Evolutionary conservation across 2,888 invertebrate species (phyloP).

Genomic region (Calephelis perditalis): DNA sequence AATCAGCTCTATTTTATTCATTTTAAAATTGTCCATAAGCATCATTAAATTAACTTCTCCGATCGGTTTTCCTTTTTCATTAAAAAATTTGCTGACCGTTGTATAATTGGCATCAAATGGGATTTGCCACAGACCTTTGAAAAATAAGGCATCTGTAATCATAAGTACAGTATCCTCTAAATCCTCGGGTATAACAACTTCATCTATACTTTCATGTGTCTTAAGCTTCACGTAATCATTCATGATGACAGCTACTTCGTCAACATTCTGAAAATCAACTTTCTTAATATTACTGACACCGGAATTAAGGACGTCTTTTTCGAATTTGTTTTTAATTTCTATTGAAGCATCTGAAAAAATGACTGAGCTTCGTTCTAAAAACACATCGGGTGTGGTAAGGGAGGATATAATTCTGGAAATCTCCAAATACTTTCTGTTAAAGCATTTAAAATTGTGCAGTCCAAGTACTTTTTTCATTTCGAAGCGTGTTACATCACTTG

Average conservation of each 20-base stretch:
- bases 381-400: conserved; percentile 31
- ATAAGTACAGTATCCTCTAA: conserved; percentile 41
- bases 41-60: conserved; percentile 60
- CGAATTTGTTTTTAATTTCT: conserved; percentile 39
- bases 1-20: conserved; percentile 36
- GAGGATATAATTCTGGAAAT: conserved; percentile 37
- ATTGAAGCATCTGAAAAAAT: conserved; percentile 46
- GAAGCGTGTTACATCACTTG: conserved; percentile 41
- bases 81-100: conserved; percentile 46
- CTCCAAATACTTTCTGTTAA: conserved; percentile 50
- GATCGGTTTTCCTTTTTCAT: conserved; percentile 39
- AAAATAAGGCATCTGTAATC: conserved; percentile 54
- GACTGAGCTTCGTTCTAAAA: conserved; percentile 47
- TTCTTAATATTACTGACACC: conserved; percentile 42
- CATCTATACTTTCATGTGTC: conserved; percentile 51
- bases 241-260: conserved; percentile 40
- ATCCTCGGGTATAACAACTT: conserved; percentile 47
- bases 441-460: conserved; percentile 48
- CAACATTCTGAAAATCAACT: conserved; percentile 41
- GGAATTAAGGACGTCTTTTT: conserved; percentile 32
- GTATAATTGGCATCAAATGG: conserved; percentile 47
- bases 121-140: conserved; percentile 54
- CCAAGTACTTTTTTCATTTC: conserved; percentile 47
- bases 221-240: conserved; percentile 36
- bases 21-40: conserved; percentile 37